Conservation (phyloP, 2,888 invertebrate genomes). For the Drosophila greeni region DNA sequence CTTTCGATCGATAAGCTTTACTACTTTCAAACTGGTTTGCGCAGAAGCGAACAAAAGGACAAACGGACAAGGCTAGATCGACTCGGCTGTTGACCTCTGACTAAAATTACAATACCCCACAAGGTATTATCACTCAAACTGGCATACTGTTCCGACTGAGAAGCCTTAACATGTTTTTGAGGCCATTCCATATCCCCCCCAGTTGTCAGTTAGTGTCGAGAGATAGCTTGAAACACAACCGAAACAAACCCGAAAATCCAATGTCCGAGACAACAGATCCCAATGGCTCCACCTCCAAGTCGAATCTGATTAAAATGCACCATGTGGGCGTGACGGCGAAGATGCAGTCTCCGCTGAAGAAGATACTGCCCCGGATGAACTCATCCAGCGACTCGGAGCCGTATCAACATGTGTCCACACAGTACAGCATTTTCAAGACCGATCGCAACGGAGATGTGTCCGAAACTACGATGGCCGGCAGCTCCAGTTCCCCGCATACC, state of each 20-base stretch:
- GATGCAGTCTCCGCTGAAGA: slow-evolving; percentile 71
- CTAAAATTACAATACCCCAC: too few species aligned
- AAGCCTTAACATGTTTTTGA: not conserved
- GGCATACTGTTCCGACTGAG: too few species aligned
- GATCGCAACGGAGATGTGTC: slow-evolving; percentile 42
- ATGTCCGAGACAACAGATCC: slow-evolving; percentile 72
- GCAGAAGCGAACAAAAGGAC: too few species aligned
- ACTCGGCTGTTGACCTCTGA: too few species aligned
- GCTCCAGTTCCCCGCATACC: slow-evolving; percentile 53
- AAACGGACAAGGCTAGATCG: too few species aligned
- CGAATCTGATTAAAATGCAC: slow-evolving; percentile 72
- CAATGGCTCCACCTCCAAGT: slow-evolving; percentile 59
- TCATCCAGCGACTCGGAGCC: slow-evolving; percentile 74
- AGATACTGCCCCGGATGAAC: slow-evolving; percentile 63
- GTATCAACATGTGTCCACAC: slow-evolving; percentile 41
- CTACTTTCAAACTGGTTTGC: too few species aligned
- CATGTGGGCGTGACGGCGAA: slow-evolving; percentile 77
- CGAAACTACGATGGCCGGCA: slow-evolving; percentile 26
- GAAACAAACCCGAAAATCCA: not conserved
- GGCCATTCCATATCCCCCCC: slow-evolving; percentile 5
- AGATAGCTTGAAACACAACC: not conserved
- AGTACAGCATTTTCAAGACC: slow-evolving; percentile 64
- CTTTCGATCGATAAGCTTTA: too few species aligned
- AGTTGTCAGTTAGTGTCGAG: slow-evolving; percentile 17
- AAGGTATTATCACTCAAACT: too few species aligned